A percentile compares a stretch with the other conserved stretches of the same genome.
phyloP scores from a whole-genome alignment of 2,888 invertebrate species.

The Mesopsocus fuscifrons region DNA sequence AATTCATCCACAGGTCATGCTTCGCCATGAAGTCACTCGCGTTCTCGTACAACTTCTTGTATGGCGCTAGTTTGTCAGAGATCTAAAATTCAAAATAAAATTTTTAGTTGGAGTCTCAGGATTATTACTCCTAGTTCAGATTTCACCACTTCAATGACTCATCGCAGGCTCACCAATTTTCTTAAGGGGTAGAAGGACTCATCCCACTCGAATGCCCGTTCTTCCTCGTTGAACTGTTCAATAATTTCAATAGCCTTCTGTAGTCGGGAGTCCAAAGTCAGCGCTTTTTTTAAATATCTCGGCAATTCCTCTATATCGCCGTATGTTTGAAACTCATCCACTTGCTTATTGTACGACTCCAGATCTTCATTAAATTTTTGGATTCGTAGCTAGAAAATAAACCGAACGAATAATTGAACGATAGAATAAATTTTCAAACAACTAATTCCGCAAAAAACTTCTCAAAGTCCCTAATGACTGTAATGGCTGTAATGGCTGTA shows the following conservation, averaged over 20 bases:
- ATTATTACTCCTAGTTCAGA: too few relatives aligned
- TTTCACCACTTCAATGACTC: too few relatives aligned
- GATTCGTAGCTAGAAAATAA: slow-evolving; percentile 34
- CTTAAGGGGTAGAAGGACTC: slow-evolving; percentile 73
- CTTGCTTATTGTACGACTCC: slow-evolving; percentile 55
- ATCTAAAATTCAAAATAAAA: slow-evolving; percentile 19
- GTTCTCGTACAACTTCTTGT: slow-evolving; percentile 74
- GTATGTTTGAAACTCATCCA: slow-evolving; percentile 71
- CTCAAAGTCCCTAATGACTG: too few relatives aligned
- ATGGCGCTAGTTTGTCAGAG: slow-evolving; percentile 64
- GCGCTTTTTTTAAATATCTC: slow-evolving; percentile 58
- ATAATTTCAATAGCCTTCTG: slow-evolving; percentile 56
- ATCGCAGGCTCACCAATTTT: too few relatives aligned
- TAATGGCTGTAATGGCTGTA: too few relatives aligned
- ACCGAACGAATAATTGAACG: slow-evolving; percentile 5
- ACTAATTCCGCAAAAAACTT: too few relatives aligned
- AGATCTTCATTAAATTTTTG: slow-evolving; percentile 68
- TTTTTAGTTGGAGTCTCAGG: too few relatives aligned
- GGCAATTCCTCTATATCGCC: slow-evolving; percentile 68
- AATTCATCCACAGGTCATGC: slow-evolving; percentile 68
- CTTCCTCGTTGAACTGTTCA: slow-evolving; percentile 82
- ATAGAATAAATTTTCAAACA: too few relatives aligned
- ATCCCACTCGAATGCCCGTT: slow-evolving; percentile 72
- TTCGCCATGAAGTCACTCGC: slow-evolving; percentile 69
- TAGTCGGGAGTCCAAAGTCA: slow-evolving; percentile 53